A percentile compares a stretch with the other conserved stretches of the same genome.
Evolutionary conservation across 2,797 vertebrate genomes (phyloP).

Genomic region (Danio albolineatus): DNA sequence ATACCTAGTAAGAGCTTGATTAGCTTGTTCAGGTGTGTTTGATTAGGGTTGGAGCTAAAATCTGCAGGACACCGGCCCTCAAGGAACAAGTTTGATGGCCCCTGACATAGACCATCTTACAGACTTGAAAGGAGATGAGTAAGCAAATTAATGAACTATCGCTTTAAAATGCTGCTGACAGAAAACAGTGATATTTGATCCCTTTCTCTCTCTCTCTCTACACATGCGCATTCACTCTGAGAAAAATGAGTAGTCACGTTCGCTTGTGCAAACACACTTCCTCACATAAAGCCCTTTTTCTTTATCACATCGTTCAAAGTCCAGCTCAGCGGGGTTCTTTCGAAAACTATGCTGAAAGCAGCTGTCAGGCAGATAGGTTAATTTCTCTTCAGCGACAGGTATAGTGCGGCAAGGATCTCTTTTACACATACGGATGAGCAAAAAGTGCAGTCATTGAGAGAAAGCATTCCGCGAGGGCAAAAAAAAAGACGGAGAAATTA

Average conservation of each 20-base stretch:
- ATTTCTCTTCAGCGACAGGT: conserved; percentile 36
- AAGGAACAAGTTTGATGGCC: no score
- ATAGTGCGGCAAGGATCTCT: conserved; percentile 19
- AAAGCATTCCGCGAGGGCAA: conserved; percentile 13
- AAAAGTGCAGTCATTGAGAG: conserved; percentile 28
- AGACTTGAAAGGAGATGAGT: background rate
- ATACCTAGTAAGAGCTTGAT: no score
- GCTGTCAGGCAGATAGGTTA: conserved; percentile 32
- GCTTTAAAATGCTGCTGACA: background rate
- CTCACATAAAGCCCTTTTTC: conserved; percentile 25
- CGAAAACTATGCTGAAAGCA: conserved; percentile 20
- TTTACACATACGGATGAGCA: conserved; percentile 13
- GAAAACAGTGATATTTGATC: conserved; percentile 27
- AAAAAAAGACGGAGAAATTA: conserved; percentile 22
- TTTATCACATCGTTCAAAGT: conserved; percentile 34
- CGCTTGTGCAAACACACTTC: conserved; percentile 12
- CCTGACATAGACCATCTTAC: background rate
- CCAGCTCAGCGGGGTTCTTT: conserved; percentile 32
- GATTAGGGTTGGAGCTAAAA: no score
- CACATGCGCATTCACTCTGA: background rate
- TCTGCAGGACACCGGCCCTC: no score
- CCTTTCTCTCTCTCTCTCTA: background rate
- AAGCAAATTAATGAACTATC: background rate
- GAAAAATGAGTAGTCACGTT: background rate
- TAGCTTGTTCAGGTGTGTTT: no score